phyloP scores from a whole-genome alignment of 2,113 vertebrate species.

The Thermophis baileyi region DNA sequence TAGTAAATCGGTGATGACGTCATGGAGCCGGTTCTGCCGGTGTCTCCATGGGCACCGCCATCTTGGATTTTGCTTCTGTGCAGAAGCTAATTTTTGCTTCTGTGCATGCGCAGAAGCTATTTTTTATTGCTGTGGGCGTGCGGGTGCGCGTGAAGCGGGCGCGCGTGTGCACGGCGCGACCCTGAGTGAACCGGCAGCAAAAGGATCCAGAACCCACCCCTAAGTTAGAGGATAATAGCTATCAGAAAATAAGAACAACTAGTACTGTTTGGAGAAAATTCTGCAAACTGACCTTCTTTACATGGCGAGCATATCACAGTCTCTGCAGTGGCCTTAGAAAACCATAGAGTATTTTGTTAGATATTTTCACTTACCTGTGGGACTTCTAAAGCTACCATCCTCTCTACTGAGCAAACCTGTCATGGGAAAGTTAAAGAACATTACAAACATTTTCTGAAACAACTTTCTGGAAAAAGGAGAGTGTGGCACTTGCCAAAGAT shows the following conservation, averaged over 20 bases:
- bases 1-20: too few species aligned
- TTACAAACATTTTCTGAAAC: conserved; percentile 35
- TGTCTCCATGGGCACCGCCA: too few species aligned
- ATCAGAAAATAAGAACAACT: not conserved
- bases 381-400: not conserved
- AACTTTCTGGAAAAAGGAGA: conserved; percentile 45
- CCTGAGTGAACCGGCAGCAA: too few species aligned
- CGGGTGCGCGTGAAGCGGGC: too few species aligned
- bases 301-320: not conserved
- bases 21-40: too few species aligned
- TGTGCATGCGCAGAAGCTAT: too few species aligned
- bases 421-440: conserved; percentile 56
- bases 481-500: conserved; percentile 7
- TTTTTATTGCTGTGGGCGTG: too few species aligned
- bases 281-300: not conserved
- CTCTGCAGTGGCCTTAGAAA: not conserved
- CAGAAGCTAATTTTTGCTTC: too few species aligned
- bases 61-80: too few species aligned
- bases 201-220: too few species aligned
- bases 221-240: not conserved
- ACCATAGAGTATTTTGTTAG: not conserved
- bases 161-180: too few species aligned
- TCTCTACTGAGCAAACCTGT: not conserved
- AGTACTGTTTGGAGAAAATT: not conserved
- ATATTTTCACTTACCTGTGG: not conserved